These are phyloP conservation scores for Laothoe populi DNA, from an alignment of 2,888 invertebrate species.

Conservation along the genomic window DNA sequence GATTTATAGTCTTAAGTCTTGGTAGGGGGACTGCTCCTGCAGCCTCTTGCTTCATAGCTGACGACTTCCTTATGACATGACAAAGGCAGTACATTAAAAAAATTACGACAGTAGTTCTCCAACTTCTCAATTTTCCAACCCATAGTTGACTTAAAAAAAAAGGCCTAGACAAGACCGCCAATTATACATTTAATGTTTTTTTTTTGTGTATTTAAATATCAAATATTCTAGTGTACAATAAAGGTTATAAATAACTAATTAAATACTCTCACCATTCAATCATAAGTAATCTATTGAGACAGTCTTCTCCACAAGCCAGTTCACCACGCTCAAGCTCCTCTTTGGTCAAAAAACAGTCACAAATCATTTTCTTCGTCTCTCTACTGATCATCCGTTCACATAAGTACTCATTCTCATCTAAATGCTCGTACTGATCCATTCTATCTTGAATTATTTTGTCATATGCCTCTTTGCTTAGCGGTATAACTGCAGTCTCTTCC, in stretches of 20 bases:
- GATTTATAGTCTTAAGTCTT: too few species aligned
- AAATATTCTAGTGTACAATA: too few species aligned
- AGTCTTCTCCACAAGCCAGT: slow-evolving; percentile 97
- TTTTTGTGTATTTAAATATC: too few species aligned
- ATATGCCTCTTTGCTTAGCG: slow-evolving; percentile 71
- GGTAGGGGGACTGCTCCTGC: too few species aligned
- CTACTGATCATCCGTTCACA: slow-evolving; percentile 94
- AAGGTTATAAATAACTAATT: slow-evolving; percentile 11
- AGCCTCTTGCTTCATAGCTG: too few species aligned
- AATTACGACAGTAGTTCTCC: too few species aligned
- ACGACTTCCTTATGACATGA: too few species aligned
- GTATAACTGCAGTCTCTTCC: slow-evolving; percentile 49
- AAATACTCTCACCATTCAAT: slow-evolving; percentile 93
- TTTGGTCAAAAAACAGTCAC: slow-evolving; percentile 96
- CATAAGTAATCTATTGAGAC: slow-evolving; percentile 98
- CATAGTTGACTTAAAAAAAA: too few species aligned
- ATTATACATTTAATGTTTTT: too few species aligned
- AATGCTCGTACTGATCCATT: slow-evolving; percentile 90
- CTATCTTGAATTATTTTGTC: slow-evolving; percentile 81
- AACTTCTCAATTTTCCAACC: too few species aligned
- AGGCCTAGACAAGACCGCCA: too few species aligned
- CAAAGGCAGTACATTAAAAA: too few species aligned
- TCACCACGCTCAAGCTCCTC: slow-evolving; percentile 94
- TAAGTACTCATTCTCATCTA: slow-evolving; percentile 94
- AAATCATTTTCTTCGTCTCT: slow-evolving; percentile 96